Evolutionary conservation across 2,797 vertebrate genomes (phyloP), one percentile per base, ranked within the genome.

Genomic region (Siniperca scherzeri): DNA sequence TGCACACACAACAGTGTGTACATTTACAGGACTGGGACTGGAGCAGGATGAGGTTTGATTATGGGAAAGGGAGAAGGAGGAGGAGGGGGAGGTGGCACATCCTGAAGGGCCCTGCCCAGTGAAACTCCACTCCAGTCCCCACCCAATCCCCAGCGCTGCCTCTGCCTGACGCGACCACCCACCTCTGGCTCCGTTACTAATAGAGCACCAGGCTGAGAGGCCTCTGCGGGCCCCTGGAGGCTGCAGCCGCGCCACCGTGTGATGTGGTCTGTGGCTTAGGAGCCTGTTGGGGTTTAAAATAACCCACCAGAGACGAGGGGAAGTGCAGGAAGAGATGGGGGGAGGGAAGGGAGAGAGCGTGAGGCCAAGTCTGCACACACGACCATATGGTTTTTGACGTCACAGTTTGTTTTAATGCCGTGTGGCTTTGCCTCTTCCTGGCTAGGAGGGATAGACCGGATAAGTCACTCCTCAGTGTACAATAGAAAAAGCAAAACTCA

Each of bases 251-350:
- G 77, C 91, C 91, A 77, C 88, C 78, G 80, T 94, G 91, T 94
- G 94, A 94, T 94, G 94, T 94, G 93, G 94, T 95, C 90, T 94
- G 93, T 65, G 92, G 91, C 90, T 87, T 78, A 83, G 87, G 88
- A 89, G 89, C 77, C 93, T 88, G 80, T 84, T 88, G 90, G 91
- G 92, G 87, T 94, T 94, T 94, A 91, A 94, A 95, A 94, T 94
- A 95, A 93, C 92, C 91, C 92, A 91, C 90, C 87, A 91, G 93
- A 93, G 93, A 94, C 72, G 64, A 90, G 91, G 82, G 91, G 92
- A 91, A 87, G 86, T 85, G 86, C 86, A 91, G 86, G 85, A 84
- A 84, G 88, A 77, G 60, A 36, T 74, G 70, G 82, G 70, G 81
- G 73, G 44, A 57, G 82, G 84, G 86, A 81, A 80, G 71, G 73